phyloP scores from a whole-genome alignment of 2,888 invertebrate species.

The Fragum whitleyi region DNA sequence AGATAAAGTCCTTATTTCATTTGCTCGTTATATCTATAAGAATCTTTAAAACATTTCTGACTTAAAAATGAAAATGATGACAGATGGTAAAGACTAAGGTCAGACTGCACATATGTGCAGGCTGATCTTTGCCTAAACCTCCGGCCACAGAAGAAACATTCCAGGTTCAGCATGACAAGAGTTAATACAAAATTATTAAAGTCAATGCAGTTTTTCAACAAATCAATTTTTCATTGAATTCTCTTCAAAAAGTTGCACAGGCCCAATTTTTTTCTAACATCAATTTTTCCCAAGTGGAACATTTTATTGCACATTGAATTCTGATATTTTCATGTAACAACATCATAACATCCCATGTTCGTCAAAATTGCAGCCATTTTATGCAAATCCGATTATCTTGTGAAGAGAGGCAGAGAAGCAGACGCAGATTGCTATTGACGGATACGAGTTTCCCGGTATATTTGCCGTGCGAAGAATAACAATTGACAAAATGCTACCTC shows the following conservation, averaged over 20 bases:
- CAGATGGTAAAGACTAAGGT: too few species aligned
- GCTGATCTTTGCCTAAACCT: too few species aligned
- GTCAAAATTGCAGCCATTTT: conserved; percentile 50
- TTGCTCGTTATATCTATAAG: too few species aligned
- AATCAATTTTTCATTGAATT: conserved; percentile 3
- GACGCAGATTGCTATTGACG: conserved; percentile 59
- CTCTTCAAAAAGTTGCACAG: neutral
- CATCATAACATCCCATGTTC: conserved; percentile 52
- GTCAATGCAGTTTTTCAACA: neutral
- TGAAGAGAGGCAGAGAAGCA: conserved; percentile 49
- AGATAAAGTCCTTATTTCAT: too few species aligned
- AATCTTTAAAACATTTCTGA: too few species aligned
- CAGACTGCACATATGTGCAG: too few species aligned
- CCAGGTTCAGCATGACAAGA: too few species aligned
- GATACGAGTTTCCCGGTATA: conserved; percentile 30
- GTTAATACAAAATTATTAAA: neutral
- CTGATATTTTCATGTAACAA: conserved; percentile 31
- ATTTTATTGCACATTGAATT: conserved; percentile 29
- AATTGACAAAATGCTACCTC: conserved; percentile 33
- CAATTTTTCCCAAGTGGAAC: conserved; percentile 14
- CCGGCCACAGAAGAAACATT: too few species aligned
- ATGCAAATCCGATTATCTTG: conserved; percentile 60
- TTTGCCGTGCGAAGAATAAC: conserved; percentile 54
- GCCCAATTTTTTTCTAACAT: neutral
- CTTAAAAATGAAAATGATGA: too few species aligned